Conservation (phyloP, 2,888 invertebrate genomes). For the Antheraea yamamai region DNA sequence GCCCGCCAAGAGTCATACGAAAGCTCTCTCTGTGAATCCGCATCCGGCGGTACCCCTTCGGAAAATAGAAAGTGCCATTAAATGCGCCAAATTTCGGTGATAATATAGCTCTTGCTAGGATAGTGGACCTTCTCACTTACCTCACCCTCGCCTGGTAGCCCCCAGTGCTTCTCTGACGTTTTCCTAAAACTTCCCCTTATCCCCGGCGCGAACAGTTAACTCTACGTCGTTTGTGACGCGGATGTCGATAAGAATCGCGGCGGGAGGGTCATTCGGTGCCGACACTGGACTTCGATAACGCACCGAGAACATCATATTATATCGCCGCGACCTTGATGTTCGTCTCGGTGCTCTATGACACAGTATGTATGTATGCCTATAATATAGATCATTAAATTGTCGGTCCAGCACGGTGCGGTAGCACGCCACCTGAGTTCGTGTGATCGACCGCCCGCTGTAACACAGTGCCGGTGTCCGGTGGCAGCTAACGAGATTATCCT, state of each 20-base stretch:
- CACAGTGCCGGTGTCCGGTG: not conserved
- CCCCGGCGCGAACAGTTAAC: not conserved
- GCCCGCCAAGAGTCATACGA: conserved; percentile 28
- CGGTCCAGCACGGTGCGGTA: not conserved
- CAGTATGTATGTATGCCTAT: not conserved
- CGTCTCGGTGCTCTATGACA: conserved; percentile 15
- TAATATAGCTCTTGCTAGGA: not conserved
- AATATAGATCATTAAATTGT: not conserved
- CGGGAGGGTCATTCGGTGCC: conserved; percentile 24
- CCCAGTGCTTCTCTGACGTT: not conserved
- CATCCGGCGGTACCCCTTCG: conserved; percentile 12
- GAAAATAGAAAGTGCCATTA: conserved; percentile 20
- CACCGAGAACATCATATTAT: conserved; percentile 8
- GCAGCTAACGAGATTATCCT: conserved; percentile 19
- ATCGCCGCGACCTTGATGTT: conserved; percentile 23
- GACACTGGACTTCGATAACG: conserved; percentile 17
- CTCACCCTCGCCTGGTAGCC: not conserved
- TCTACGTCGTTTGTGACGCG: conserved; percentile 3
- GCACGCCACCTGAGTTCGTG: not conserved
- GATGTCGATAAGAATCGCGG: conserved; percentile 30
- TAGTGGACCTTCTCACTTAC: not conserved
- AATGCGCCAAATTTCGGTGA: not conserved
- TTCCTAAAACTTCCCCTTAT: not conserved
- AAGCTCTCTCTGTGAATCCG: conserved; percentile 10
- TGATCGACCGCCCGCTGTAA: not conserved